phyloP scores from a whole-genome alignment of 2,113 vertebrate species.

The Triplophysa dalaica region DNA sequence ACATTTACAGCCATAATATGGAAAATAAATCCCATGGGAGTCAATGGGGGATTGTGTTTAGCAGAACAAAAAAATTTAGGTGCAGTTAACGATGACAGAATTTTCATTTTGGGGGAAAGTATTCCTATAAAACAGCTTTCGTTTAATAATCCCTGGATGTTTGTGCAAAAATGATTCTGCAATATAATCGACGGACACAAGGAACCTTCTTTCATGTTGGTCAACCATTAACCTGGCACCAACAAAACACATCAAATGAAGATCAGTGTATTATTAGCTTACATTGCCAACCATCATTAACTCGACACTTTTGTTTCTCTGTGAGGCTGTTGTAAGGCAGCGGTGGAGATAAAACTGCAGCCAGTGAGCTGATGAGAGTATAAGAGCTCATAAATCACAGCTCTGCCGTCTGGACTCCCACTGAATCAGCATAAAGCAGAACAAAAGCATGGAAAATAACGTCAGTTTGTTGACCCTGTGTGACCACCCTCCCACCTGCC shows the following conservation, averaged over 20 bases:
- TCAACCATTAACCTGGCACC: not conserved
- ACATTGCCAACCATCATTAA: not conserved
- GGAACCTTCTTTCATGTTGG: not conserved
- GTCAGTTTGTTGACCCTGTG: not conserved
- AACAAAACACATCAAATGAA: not conserved
- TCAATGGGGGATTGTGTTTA: too few species aligned
- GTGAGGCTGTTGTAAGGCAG: not conserved
- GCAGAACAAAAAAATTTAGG: too few species aligned
- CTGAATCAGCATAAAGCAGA: slow-evolving; percentile 1
- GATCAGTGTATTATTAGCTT: not conserved
- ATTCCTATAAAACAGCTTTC: too few species aligned
- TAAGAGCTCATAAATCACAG: slow-evolving; percentile 19
- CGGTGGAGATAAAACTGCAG: slow-evolving; percentile 21
- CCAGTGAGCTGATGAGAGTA: not conserved
- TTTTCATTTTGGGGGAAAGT: too few species aligned
- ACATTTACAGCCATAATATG: too few species aligned
- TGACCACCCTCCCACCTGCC: slow-evolving; percentile 1
- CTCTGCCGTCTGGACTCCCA: not conserved
- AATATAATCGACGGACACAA: not conserved
- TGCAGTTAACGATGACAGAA: too few species aligned
- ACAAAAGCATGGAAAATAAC: not conserved
- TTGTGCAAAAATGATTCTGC: not conserved
- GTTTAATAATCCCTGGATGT: too few species aligned
- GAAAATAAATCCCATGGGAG: too few species aligned
- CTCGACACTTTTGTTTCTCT: slow-evolving; percentile 1